Evolutionary conservation across 2,113 vertebrate species (phyloP), one percentile per base, ranked within the genome.

Genomic region (Jaculus jaculus): DNA sequence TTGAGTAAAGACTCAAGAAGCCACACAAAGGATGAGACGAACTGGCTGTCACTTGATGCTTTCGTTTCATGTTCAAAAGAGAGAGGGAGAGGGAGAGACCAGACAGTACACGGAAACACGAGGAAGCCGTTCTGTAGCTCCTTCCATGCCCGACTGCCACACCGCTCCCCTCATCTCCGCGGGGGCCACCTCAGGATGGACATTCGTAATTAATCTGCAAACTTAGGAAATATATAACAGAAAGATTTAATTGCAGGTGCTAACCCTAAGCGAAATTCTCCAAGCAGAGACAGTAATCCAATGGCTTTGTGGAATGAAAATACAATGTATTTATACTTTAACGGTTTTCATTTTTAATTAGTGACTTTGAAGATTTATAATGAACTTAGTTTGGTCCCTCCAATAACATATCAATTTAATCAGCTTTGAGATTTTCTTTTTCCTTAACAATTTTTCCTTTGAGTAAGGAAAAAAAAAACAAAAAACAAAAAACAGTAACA

Each of bases 331-430:
- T 95, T 93, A 32, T 77, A 82, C 83, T 82, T 87, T 58, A 95
- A 79, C 75, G 78, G 95, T 96, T 97, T 98, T 97, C 82, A 93
- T 92, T 97, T 96, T 95, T 97, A 98, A 96, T 92, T 96, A 97
- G 90, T 75, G 74, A 84, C 88, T 96, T 96, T 71, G 95, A 80
- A 92, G 24, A 90, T 88, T 79, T 96, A 34, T 82, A 96, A 89
- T 90, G 97, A 97, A 97, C 92, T 60, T 93, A 28, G 32, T 84
- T 73, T 92, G 94, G 65, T 65, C 96, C 92, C 86, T 97, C 85
- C 97, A 82, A 88, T 94, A 96, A 68, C 82, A 66, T 91, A 94
- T 80, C 65, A 94, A 91, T 92, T 97, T 96, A 97, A 97, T 96
- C 97, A 96, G 95, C 95, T 97, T 94, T 84, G 80, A 95, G 18